These are phyloP conservation scores for Isaurus tuberculatus DNA, from an alignment of 92 coral and sea anemone species.

Conservation along the genomic window DNA sequence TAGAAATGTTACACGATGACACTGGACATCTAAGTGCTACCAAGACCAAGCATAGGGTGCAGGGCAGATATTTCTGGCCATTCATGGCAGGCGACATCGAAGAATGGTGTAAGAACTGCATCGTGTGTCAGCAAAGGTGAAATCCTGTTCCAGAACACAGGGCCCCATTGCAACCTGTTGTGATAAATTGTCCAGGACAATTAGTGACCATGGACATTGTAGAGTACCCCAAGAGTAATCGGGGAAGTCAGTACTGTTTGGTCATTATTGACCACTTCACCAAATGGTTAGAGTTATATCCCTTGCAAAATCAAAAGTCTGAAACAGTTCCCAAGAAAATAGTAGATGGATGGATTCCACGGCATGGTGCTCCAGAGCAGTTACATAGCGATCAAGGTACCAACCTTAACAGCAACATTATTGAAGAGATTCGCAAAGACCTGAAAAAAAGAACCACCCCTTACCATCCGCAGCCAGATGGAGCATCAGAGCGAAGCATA, in stretches of 20 bases:
- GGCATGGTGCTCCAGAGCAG: slow-evolving; percentile 65
- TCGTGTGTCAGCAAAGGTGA: no score
- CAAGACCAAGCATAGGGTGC: no score
- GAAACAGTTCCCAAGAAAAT: no score
- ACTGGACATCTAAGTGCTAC: no score
- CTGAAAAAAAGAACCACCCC: slow-evolving; percentile 39
- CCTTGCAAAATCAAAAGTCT: slow-evolving; percentile 18
- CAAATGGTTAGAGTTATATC: slow-evolving; percentile 31
- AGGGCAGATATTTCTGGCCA: no score
- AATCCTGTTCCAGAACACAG: slow-evolving; percentile 1
- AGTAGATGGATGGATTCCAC: no score
- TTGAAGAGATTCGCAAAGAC: slow-evolving; percentile 27
- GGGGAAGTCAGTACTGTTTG: slow-evolving; percentile 21
- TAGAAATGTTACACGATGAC: no score
- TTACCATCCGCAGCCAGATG: slow-evolving; percentile 35
- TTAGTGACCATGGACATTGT: background rate
- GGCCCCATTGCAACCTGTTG: slow-evolving; percentile 42
- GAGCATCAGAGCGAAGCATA: slow-evolving; percentile 38
- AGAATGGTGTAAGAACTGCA: no score
- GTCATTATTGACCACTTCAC: no score
- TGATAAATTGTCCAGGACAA: slow-evolving; percentile 23
- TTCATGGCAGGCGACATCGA: no score
- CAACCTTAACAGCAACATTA: slow-evolving; percentile 27
- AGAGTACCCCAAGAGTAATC: no score
- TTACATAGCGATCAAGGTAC: slow-evolving; percentile 61